These are phyloP conservation scores for Novumbra hubbsi DNA, from an alignment of 2,797 vertebrate genomes.

Conservation along the genomic window DNA sequence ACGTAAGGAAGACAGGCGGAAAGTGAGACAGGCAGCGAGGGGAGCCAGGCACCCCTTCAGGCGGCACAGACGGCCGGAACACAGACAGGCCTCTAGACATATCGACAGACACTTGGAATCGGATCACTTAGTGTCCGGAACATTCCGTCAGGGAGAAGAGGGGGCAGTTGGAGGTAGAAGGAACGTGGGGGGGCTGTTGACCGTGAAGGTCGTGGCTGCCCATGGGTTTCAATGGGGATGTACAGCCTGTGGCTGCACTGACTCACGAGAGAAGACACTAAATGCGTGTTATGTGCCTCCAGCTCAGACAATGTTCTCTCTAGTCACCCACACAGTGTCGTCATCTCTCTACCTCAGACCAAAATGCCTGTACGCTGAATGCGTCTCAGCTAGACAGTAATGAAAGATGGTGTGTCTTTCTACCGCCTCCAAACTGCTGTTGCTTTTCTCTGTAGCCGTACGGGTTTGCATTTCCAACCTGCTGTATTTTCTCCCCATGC, in stretches of 20 bases:
- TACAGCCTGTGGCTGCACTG: not conserved
- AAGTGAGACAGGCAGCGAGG: not conserved
- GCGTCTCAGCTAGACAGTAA: not conserved
- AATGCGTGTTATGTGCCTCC: not conserved
- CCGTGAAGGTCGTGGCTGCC: not conserved
- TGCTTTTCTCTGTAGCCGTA: not conserved
- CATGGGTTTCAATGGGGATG: not conserved
- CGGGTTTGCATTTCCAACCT: not conserved
- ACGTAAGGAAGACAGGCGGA: not conserved
- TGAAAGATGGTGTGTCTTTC: not conserved
- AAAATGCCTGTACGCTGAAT: not conserved
- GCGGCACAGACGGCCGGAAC: not conserved
- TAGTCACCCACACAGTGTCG: not conserved
- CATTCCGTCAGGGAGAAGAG: slow-evolving; percentile 1
- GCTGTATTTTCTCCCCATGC: not conserved
- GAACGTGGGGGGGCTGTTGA: not conserved
- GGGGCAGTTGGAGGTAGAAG: not conserved
- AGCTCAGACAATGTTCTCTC: slow-evolving; percentile 4
- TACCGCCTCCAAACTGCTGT: not conserved
- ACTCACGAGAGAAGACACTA: not conserved
- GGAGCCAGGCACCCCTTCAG: not conserved
- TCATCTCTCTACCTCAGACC: slow-evolving; percentile 1
- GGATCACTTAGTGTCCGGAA: not conserved
- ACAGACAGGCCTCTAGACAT: not conserved
- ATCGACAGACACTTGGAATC: slow-evolving; percentile 1